A percentile compares a stretch with the other conserved stretches of the same genome.
These are phyloP conservation scores for Trichacis sp. DNA, from an alignment of 2,888 invertebrate genomes.

Conservation along the genomic window DNA sequence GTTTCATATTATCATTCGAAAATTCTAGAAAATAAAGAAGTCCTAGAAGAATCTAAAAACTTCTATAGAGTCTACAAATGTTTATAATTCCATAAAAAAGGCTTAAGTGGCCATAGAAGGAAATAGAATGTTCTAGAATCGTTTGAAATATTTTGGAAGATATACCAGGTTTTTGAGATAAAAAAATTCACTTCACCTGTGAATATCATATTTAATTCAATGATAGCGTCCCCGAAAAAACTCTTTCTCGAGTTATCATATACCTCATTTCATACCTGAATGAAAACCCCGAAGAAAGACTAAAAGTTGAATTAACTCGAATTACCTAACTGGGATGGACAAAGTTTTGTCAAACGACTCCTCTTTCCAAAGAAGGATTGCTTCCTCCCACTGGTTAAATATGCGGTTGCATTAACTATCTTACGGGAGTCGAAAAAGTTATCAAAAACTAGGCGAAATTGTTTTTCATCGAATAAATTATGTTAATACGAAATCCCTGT, in stretches of 20 bases:
- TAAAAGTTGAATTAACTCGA: constrained; percentile 51
- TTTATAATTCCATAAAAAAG: no score
- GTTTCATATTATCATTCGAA: no score
- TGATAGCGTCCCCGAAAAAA: no score
- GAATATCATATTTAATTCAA: no score
- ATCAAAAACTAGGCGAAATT: neutral
- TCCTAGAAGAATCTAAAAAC: no score
- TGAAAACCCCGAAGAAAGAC: constrained; percentile 21
- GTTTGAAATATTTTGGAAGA: no score
- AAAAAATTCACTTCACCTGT: no score
- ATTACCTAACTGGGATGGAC: constrained; percentile 47
- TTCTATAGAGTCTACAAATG: no score
- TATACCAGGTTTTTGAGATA: no score
- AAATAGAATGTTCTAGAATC: no score
- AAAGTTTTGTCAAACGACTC: constrained; percentile 48
- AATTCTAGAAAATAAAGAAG: no score
- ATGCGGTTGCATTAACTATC: constrained; percentile 7
- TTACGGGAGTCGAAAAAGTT: neutral
- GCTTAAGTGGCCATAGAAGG: no score
- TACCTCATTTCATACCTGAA: constrained; percentile 1
- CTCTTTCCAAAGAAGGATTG: constrained; percentile 20
- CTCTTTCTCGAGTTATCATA: neutral
- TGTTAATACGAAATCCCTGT: neutral
- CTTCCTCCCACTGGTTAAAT: constrained; percentile 24
- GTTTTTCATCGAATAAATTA: constrained; percentile 2